Conservation (phyloP, 2,113 vertebrate species). For the Tringa solitaria region DNA sequence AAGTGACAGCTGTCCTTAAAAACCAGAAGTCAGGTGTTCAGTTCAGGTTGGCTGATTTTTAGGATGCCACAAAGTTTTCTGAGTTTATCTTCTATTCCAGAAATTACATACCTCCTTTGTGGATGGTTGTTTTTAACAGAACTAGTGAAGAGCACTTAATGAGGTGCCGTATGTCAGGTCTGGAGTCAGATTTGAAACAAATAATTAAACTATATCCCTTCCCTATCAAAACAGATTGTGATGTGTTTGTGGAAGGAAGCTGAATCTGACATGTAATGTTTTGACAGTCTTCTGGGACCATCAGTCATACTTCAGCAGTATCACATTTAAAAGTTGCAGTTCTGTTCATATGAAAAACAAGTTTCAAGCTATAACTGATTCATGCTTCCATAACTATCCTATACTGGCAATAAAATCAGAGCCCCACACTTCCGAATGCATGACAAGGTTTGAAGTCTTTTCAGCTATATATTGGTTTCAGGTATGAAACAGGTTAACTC, state of each 20-base stretch:
- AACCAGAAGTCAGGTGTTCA: background rate
- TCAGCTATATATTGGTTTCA: background rate
- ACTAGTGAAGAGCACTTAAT: constrained; percentile 60
- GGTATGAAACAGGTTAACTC: background rate
- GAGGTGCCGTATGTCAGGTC: constrained; percentile 63
- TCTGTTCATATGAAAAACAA: background rate
- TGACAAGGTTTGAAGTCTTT: background rate
- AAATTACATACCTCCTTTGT: constrained; percentile 40
- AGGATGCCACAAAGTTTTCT: background rate
- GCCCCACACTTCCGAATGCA: background rate
- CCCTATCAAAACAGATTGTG: constrained; percentile 66
- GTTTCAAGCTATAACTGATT: constrained; percentile 17
- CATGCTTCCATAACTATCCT: background rate
- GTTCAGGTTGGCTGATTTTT: background rate
- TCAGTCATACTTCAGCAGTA: constrained; percentile 20
- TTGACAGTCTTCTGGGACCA: constrained; percentile 41
- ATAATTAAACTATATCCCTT: constrained; percentile 70
- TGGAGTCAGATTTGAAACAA: constrained; percentile 72
- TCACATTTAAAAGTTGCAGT: constrained; percentile 25
- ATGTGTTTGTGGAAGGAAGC: constrained; percentile 60
- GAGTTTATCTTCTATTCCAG: constrained; percentile 34
- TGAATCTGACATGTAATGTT: constrained; percentile 60
- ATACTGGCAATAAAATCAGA: background rate
- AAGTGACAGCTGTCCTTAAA: background rate
- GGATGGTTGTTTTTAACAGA: constrained; percentile 59